phyloP scores from a whole-genome alignment of 2,888 invertebrate genomes.

The Micropterix aruncella region DNA sequence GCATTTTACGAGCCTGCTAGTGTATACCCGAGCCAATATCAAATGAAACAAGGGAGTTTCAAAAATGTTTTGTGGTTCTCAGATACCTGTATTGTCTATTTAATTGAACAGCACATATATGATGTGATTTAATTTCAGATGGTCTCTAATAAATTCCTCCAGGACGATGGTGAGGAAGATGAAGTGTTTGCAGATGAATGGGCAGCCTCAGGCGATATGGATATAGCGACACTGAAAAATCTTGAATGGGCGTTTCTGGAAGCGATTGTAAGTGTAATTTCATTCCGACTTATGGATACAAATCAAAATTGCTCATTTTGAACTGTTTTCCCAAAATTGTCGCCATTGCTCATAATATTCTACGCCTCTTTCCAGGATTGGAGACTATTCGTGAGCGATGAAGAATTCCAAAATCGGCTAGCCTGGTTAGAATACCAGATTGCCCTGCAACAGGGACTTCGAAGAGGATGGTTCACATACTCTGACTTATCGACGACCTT shows the following conservation, averaged over 20 bases:
- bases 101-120: no score
- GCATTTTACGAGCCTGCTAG: not conserved
- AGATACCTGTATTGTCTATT: no score
- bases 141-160: slow-evolving; percentile 91
- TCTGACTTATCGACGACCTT: slow-evolving; percentile 53
- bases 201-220: slow-evolving; percentile 73
- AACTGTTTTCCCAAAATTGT: not conserved
- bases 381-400: slow-evolving; percentile 67
- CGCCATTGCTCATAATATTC: slow-evolving; percentile 1
- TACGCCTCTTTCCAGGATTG: slow-evolving; percentile 50
- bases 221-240: slow-evolving; percentile 57
- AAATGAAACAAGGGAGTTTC: no score
- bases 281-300: slow-evolving; percentile 5
- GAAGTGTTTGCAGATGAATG: slow-evolving; percentile 87
- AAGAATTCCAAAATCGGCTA: slow-evolving; percentile 61
- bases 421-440: slow-evolving; percentile 53
- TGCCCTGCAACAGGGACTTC: slow-evolving; percentile 55
- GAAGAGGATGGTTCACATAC: slow-evolving; percentile 74
- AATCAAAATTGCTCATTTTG: not conserved
- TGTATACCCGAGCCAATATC: no score
- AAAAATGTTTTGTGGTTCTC: no score
- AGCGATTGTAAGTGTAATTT: slow-evolving; percentile 61
- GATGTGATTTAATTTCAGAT: no score
- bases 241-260: slow-evolving; percentile 79
- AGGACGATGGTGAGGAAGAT: slow-evolving; percentile 86